Evolutionary conservation across 2,113 vertebrate genomes (phyloP), one percentile per base, ranked within the genome.

Genomic region (Tinamus guttatus): DNA sequence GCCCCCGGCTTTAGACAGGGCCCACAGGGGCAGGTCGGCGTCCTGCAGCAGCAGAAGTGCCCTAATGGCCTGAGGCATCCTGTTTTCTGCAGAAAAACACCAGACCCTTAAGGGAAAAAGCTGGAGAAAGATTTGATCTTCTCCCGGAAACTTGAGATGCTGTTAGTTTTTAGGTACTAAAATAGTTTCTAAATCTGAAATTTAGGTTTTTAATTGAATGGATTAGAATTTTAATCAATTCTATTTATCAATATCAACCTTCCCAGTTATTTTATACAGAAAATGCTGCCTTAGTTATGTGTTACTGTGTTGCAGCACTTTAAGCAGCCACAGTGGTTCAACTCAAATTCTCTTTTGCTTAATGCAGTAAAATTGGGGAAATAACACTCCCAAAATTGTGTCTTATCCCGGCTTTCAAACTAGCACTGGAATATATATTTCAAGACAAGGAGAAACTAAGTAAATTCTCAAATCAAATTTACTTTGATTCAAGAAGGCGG

Each of bases 1-100:
- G 52, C 56, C 89, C 41, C 70, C 84, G 96, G 97, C 38, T 70
- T 69, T 41, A 90, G 49, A 47, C 63, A 9, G 18, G 56, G 40
- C n/a, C 8, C 68, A n/a, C 34, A 40, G 2, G 36, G 11, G 6
- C 36, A 82, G 77, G 27, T 20, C 28, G 32, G 22, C 6, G 41
- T 8, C 41, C 52, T 43, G 56, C 1, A 3, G 9, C 34, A 83
- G 13, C 41, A 91, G 22, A 82, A 70, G 40, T 60, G n/a, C 30
- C 62, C 6, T 49, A 77, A 87, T 28, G 7, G 81, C 54, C 40
- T 19, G 12, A 71, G 79, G 81, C 94, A 14, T 73, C 5, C 2
- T 15, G 21, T 58, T 90, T 51, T 89, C 32, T 58, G 43, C 47
- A 69, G 79, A 69, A 82, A 91, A 89, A 34, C 30, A 71, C 17